Conservation (phyloP, 53 echinoderm and acorn worm genomes). For the Temnopleurus reevesii region DNA sequence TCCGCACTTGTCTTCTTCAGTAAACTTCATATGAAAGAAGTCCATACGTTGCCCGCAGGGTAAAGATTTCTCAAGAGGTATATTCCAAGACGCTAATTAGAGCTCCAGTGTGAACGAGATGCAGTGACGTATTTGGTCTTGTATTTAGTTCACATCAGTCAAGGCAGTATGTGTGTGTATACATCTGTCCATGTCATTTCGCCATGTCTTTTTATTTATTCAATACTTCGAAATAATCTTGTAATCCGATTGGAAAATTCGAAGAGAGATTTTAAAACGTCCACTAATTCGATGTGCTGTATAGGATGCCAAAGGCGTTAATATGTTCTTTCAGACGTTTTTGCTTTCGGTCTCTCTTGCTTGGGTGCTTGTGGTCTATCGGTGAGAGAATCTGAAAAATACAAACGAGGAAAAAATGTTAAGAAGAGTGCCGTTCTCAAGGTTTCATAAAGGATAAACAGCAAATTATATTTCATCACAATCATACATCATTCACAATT, state of each 20-base stretch:
- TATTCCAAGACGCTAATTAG: constrained; percentile 7
- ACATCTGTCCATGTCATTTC: no score
- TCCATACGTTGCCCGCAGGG: background rate
- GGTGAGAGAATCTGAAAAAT: no score
- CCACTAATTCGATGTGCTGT: background rate
- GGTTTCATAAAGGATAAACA: no score
- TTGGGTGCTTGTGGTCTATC: no score
- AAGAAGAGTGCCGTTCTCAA: no score
- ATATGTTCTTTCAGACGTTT: no score
- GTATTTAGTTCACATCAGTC: background rate
- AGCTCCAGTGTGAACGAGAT: background rate
- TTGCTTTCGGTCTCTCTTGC: no score
- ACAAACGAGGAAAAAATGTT: no score
- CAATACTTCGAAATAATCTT: background rate
- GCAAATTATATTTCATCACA: no score
- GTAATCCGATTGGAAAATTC: background rate
- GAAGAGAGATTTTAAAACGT: background rate
- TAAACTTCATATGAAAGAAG: background rate
- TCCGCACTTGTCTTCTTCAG: background rate
- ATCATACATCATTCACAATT: no score
- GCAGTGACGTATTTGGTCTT: background rate
- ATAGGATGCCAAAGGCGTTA: no score
- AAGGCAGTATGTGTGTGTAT: no score
- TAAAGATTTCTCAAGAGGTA: background rate
- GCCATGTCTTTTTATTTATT: background rate